Conservation (phyloP, 1,140 invertebrate genomes). For the Drosophila melanica region DNA sequence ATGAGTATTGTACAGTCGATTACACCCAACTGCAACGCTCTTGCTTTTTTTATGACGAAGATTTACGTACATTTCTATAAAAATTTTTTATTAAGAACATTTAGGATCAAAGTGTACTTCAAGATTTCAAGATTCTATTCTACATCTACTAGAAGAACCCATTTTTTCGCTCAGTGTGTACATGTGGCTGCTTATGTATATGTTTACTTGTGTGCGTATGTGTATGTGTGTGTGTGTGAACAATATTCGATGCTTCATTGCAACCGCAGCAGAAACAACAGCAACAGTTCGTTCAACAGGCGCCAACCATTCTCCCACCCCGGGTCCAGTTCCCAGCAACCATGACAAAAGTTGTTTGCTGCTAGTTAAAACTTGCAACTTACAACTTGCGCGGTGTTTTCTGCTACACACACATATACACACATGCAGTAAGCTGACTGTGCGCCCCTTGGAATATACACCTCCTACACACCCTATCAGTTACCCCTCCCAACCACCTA, state of each 20-base stretch:
- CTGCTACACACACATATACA: slow-evolving; percentile 61
- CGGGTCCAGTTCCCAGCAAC: slow-evolving; percentile 1
- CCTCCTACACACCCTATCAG: not conserved
- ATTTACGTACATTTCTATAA: too few relatives aligned
- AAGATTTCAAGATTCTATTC: too few relatives aligned
- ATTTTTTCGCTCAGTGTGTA: too few relatives aligned
- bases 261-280: slow-evolving; percentile 62
- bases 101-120: too few relatives aligned
- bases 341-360: slow-evolving; percentile 52
- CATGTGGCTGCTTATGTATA: not conserved
- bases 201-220: slow-evolving; percentile 11
- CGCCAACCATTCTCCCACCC: slow-evolving; percentile 34
- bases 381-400: slow-evolving; percentile 82
- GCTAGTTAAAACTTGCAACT: slow-evolving; percentile 80
- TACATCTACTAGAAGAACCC: too few relatives aligned
- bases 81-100: too few relatives aligned
- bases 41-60: too few relatives aligned
- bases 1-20: too few relatives aligned
- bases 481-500: not conserved
- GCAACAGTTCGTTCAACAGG: slow-evolving; percentile 63
- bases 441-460: not conserved
- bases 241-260: slow-evolving; percentile 82
- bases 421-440: not conserved
- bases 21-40: too few relatives aligned
- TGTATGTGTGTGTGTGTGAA: slow-evolving; percentile 54